Evolutionary conservation across 2,888 invertebrate species (phyloP), one percentile per base, ranked within the genome.

Genomic region (Parochlus steinenii): DNA sequence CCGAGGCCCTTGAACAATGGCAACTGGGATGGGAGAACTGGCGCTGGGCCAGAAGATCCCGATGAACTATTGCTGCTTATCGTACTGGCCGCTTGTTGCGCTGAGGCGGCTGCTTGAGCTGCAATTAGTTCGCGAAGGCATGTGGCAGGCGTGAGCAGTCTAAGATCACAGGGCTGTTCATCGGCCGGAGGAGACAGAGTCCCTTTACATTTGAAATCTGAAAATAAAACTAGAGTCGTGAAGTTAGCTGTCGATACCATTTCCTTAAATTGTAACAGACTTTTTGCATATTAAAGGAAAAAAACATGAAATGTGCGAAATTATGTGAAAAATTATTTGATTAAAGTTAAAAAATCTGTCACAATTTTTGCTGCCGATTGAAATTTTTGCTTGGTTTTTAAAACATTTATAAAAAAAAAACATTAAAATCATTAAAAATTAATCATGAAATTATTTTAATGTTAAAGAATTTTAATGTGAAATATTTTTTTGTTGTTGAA

Each of bases 141-240:
- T 42, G 46, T 46, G 38, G 44, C 45, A 18, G 47, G 44, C 22
- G 45, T 47, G 28, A 47, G 43, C 26, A 54, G 45, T 26, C 58
- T 49, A 41, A 59, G 45, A 48, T 59, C 58, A 44, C 53, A 58
- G 8, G 58, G 59, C 40, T 59, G 39, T 40, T 50, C 53, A 41
- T 50, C 48, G 11, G 44, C 41, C 19, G 42, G 37, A 19, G 43
- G 16, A n/a, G 33, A 33, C 12, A 33, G 17, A 16, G 18, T 25
- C 4, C 19, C 26, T 22, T 34, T 34, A 7, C 12, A 6, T 20
- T 34, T 34, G 6, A 34, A 26, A 8, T 28, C 34, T 34, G 34
- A 34, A 34, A 34, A 28, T 16, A 34, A 34, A 34, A 28, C 34
- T 34, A 34, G 28, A 28, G 27, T 14, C 14, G 28, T 34, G 28